phyloP scores from a whole-genome alignment of 2,113 vertebrate species.

The Phaethornis superciliosus region DNA sequence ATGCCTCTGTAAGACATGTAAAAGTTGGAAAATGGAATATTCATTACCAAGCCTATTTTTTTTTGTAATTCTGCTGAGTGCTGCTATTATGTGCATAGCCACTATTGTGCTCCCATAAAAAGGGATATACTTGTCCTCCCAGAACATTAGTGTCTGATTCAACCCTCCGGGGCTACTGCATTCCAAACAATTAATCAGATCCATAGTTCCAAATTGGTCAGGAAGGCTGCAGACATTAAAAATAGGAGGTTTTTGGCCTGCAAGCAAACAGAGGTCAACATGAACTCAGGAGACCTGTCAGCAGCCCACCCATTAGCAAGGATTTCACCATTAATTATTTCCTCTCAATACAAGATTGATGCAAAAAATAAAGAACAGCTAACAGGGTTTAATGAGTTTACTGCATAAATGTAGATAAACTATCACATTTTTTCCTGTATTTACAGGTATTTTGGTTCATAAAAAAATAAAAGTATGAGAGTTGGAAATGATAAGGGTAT shows the following conservation, averaged over 20 bases:
- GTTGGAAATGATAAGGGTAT: neutral
- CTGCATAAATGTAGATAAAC: conserved; percentile 22
- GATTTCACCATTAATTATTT: conserved; percentile 67
- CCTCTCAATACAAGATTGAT: conserved; percentile 30
- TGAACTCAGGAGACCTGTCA: conserved; percentile 56
- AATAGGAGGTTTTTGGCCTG: conserved; percentile 52
- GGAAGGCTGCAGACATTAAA: conserved; percentile 38
- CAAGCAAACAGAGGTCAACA: conserved; percentile 33
- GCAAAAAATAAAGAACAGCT: conserved; percentile 18
- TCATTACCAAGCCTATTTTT: neutral
- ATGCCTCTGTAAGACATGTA: neutral
- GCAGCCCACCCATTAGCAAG: conserved; percentile 56
- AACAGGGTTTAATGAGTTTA: conserved; percentile 50
- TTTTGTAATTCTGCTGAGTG: neutral
- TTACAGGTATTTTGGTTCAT: neutral
- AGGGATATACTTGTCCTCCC: neutral
- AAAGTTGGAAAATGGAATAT: neutral
- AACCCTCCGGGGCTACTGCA: neutral
- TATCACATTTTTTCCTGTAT: neutral
- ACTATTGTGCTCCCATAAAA: neutral
- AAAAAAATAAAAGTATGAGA: neutral
- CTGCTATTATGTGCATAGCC: neutral
- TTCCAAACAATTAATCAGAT: conserved; percentile 58
- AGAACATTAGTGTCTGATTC: neutral
- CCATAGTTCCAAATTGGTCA: conserved; percentile 40